A percentile compares a stretch with the other conserved stretches of the same genome.
Evolutionary conservation across 1,140 invertebrate genomes (phyloP).

Genomic region (Cyclargus thomasi): DNA sequence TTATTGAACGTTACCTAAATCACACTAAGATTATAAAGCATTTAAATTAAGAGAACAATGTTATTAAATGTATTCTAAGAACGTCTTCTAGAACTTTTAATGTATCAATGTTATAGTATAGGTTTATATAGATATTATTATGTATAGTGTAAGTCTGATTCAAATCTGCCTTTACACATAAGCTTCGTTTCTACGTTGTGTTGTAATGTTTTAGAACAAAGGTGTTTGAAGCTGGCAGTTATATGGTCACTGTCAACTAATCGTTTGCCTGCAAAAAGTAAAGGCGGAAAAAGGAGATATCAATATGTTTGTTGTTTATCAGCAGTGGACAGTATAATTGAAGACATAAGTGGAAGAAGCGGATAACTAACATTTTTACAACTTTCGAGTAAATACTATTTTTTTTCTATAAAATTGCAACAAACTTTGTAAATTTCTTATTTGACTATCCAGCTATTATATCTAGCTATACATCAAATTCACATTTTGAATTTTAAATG

Average conservation of each 20-base stretch:
- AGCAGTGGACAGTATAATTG: too few relatives aligned
- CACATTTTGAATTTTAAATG: too few relatives aligned
- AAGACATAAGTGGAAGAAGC: too few relatives aligned
- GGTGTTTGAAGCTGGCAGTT: slow-evolving; percentile 24
- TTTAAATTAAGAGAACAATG: slow-evolving; percentile 16
- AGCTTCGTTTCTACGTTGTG: slow-evolving; percentile 27
- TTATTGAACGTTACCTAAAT: slow-evolving; percentile 20
- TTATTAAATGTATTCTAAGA: slow-evolving; percentile 20
- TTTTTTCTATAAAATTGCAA: too few relatives aligned
- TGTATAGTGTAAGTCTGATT: slow-evolving; percentile 28
- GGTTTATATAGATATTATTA: slow-evolving; percentile 28
- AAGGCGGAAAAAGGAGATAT: too few relatives aligned
- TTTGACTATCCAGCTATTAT: too few relatives aligned
- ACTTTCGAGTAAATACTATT: too few relatives aligned
- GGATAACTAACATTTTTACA: too few relatives aligned
- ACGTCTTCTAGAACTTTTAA: slow-evolving; percentile 20
- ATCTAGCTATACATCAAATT: too few relatives aligned
- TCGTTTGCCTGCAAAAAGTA: too few relatives aligned
- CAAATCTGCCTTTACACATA: slow-evolving; percentile 34
- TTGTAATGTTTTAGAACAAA: slow-evolving; percentile 25
- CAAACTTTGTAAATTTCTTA: too few relatives aligned
- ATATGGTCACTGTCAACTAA: slow-evolving; percentile 4
- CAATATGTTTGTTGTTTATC: too few relatives aligned
- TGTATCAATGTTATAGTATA: slow-evolving; percentile 28
- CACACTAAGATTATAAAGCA: slow-evolving; percentile 18